A percentile compares a stretch with the other conserved stretches of the same genome.
These are phyloP conservation scores for Thysanoteuthis rhombus DNA, from an alignment of 2,888 invertebrate genomes.

Conservation along the genomic window DNA sequence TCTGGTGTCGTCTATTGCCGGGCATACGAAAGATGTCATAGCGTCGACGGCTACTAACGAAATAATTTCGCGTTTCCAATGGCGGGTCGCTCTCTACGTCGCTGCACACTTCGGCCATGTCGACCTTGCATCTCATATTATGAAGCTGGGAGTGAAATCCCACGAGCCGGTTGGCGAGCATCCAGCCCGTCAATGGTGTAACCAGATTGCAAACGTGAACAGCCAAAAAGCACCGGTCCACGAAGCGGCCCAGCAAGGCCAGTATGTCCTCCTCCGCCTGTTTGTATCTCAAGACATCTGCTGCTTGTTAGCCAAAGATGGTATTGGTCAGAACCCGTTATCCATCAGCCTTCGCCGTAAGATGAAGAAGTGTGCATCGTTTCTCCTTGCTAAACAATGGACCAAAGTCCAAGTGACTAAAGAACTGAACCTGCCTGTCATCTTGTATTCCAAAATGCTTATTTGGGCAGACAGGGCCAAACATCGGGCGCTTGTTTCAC, in stretches of 20 bases:
- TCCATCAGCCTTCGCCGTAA: conserved; percentile 62
- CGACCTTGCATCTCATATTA: conserved; percentile 60
- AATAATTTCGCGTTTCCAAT: conserved; percentile 59
- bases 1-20: conserved; percentile 60
- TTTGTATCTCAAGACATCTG: conserved; percentile 64
- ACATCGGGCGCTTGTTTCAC: conserved; percentile 56
- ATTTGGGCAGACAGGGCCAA: conserved; percentile 63
- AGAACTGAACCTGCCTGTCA: conserved; percentile 48
- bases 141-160: conserved; percentile 57
- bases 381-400: conserved; percentile 67
- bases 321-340: conserved; percentile 60
- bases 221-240: conserved; percentile 61
- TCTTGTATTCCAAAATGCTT: conserved; percentile 59
- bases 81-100: conserved; percentile 64
- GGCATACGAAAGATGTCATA: conserved; percentile 61
- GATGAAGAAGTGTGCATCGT: conserved; percentile 63
- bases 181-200: conserved; percentile 63
- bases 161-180: conserved; percentile 65
- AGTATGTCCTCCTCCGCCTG: conserved; percentile 60
- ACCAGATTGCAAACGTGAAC: conserved; percentile 57
- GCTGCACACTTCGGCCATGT: conserved; percentile 65
- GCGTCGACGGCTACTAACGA: conserved; percentile 57
- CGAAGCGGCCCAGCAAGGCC: conserved; percentile 62
- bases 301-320: conserved; percentile 62
- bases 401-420: conserved; percentile 60